phyloP scores from a whole-genome alignment of 23 tunicate genomes.

The Ascidia mentula region DNA sequence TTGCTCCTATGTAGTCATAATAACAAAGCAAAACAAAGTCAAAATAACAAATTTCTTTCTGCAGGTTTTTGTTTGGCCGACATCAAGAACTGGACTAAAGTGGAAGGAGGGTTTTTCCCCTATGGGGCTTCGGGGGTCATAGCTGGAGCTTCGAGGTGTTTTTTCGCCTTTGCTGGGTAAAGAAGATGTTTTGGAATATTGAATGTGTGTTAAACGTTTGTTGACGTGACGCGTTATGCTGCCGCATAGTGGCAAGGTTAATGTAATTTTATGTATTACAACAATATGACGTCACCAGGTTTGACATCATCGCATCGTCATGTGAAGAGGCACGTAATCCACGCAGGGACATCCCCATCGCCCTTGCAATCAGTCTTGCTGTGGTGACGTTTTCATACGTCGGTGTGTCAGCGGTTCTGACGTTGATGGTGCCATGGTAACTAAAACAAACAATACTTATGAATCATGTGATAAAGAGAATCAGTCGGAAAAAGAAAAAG shows the following conservation, averaged over 20 bases:
- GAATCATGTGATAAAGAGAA: too few species aligned
- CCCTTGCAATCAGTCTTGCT: conserved; percentile 47
- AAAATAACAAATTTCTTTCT: background rate
- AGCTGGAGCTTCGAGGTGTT: conserved; percentile 68
- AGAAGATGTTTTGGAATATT: too few species aligned
- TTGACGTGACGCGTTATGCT: too few species aligned
- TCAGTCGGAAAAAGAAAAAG: too few species aligned
- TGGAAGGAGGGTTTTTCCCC: conserved; percentile 52
- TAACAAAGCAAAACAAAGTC: too few species aligned
- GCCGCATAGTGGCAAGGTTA: too few species aligned
- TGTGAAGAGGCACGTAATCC: conserved; percentile 79
- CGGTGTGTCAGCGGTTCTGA: conserved; percentile 59
- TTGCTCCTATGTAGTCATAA: too few species aligned
- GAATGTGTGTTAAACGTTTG: too few species aligned
- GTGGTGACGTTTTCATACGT: conserved; percentile 49
- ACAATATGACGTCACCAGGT: conserved; percentile 21
- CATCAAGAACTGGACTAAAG: conserved; percentile 50
- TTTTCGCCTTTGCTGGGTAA: conserved; percentile 75
- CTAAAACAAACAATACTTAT: too few species aligned
- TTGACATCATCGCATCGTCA: conserved; percentile 70
- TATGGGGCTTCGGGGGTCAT: conserved; percentile 66
- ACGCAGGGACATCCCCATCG: conserved; percentile 54
- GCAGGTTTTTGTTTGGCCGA: conserved; percentile 59
- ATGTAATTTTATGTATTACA: too few species aligned
- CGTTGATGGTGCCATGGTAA: conserved; percentile 78